Base-by-base conservation (phyloP, 2,113 vertebrate species). In the Oplegnathus fasciatus region DNA sequence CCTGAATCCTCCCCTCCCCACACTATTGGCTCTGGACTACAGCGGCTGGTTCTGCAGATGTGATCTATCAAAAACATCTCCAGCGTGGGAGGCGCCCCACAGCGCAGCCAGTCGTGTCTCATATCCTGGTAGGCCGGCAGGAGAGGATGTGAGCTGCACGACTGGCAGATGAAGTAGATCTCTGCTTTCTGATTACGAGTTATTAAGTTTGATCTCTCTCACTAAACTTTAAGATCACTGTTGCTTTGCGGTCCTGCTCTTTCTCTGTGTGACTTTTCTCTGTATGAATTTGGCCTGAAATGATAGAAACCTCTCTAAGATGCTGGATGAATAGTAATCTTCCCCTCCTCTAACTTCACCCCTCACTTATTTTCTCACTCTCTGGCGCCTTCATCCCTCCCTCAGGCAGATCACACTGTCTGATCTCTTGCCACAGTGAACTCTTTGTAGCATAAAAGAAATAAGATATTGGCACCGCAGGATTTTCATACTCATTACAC, bases 381-480 rank as follows among this genome's bases (percentile, higher is more conserved):
- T 69, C 57, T 81, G 58, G 76, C 32, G 20, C 67, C 42, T 57
- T 80, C 62, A 58, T 73, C 55, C 66, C 80, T 85, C 82, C 86
- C 68, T 62, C 52, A 14, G 82, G 87, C 78, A 52, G 70, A 84
- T 75, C 81, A 17, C 70, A 26, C 57, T 73, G 52, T 91, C 88
- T 92, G 88, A 92, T 89, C 80, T 78, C 42, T 71, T 89, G 26
- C 88, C 88, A 80, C 82, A 32, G 67, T 72, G 73, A 84, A 73
- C 74, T 73, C 87, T 86, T 72, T 82, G 76, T 64, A 70, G 75
- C 71, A 81, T 77, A 73, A 88, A 81, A 86, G 65, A 91, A 89
- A 91, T 88, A 61, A 80, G 80, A 89, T 88, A 91, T 78, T 92
- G 82, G 77, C 77, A 77, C 84, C 32, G 18, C 78, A 44, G 85